A percentile compares a stretch with the other conserved stretches of the same genome.
phyloP scores from a whole-genome alignment of 2,888 invertebrate species.

The Drosophila stalkeri region DNA sequence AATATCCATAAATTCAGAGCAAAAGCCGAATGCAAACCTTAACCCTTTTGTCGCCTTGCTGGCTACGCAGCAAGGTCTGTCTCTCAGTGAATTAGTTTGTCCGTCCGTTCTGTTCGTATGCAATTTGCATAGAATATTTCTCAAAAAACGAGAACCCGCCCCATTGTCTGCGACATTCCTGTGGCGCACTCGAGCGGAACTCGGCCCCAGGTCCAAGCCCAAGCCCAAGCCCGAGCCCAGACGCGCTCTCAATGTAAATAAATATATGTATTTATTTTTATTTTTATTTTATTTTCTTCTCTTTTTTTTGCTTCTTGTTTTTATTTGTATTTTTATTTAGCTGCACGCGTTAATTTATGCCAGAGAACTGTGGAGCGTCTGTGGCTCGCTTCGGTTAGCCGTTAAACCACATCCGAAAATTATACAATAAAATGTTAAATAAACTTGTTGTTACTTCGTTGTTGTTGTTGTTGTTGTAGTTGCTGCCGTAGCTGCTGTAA shows the following conservation, averaged over 20 bases:
- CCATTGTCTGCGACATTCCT: slow-evolving; percentile 76
- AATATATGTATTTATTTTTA: slow-evolving; percentile 74
- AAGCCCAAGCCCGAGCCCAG: slow-evolving; percentile 19
- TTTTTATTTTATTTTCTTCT: slow-evolving; percentile 52
- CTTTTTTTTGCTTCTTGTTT: slow-evolving; percentile 25
- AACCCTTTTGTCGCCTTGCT: slow-evolving; percentile 61
- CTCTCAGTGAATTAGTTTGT: slow-evolving; percentile 13
- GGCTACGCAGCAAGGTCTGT: slow-evolving; percentile 12
- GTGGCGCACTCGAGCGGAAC: slow-evolving; percentile 60
- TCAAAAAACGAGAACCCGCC: slow-evolving; percentile 59
- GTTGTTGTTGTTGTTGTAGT: slow-evolving; percentile 22
- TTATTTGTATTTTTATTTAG: slow-evolving; percentile 72
- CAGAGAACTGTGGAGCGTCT: slow-evolving; percentile 39
- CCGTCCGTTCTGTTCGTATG: slow-evolving; percentile 16
- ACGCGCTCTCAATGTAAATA: slow-evolving; percentile 63
- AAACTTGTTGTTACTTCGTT: slow-evolving; percentile 53
- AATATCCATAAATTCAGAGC: slow-evolving; percentile 67
- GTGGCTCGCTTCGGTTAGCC: slow-evolving; percentile 41
- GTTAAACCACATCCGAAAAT: slow-evolving; percentile 77
- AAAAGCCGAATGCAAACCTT: slow-evolving; percentile 40
- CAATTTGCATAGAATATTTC: slow-evolving; percentile 72
- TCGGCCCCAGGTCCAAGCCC: slow-evolving; percentile 21
- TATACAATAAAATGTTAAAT: slow-evolving; percentile 79
- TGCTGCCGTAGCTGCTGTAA: slow-evolving; percentile 34
- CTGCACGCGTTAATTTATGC: slow-evolving; percentile 80